These are phyloP conservation scores for Helleia helle DNA, from an alignment of 2,888 invertebrate species.

Conservation along the genomic window DNA sequence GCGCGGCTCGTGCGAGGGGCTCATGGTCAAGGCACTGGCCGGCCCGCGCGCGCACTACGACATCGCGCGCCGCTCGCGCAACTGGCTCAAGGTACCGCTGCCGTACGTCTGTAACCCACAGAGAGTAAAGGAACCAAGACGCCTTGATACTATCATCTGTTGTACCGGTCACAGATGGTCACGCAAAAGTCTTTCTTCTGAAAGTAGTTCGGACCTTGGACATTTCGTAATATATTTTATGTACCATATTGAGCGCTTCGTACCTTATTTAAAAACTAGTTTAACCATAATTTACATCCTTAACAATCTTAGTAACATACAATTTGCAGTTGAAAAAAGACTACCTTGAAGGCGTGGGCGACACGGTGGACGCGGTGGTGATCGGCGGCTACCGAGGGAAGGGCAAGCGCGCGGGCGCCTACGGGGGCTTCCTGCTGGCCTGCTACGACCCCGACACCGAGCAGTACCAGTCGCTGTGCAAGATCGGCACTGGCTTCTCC, in stretches of 20 bases:
- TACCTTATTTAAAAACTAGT: no score
- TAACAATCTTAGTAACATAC: no score
- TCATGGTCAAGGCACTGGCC: conserved; percentile 97
- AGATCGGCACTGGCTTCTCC: conserved; percentile 94
- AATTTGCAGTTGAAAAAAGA: conserved; percentile 87
- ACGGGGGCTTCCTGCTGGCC: conserved; percentile 96
- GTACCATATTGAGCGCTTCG: no score
- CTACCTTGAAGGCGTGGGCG: conserved; percentile 96
- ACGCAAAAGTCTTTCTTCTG: no score
- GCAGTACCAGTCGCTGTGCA: conserved; percentile 83
- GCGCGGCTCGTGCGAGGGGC: conserved; percentile 94
- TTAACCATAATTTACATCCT: no score
- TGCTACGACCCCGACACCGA: conserved; percentile 93
- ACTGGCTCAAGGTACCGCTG: conserved; percentile 69
- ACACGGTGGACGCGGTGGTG: conserved; percentile 96
- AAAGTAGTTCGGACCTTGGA: no score
- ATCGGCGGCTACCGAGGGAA: conserved; percentile 95
- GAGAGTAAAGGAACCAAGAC: no score
- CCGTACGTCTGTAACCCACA: no score
- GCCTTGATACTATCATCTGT: no score
- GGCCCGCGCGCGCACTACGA: conserved; percentile 92
- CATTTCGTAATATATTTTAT: no score
- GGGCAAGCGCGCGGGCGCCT: conserved; percentile 93
- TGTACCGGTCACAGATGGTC: no score
- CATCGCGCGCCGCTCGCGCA: conserved; percentile 94